These are phyloP conservation scores for Rostratula benghalensis DNA, from an alignment of 2,113 vertebrate genomes.

Conservation along the genomic window DNA sequence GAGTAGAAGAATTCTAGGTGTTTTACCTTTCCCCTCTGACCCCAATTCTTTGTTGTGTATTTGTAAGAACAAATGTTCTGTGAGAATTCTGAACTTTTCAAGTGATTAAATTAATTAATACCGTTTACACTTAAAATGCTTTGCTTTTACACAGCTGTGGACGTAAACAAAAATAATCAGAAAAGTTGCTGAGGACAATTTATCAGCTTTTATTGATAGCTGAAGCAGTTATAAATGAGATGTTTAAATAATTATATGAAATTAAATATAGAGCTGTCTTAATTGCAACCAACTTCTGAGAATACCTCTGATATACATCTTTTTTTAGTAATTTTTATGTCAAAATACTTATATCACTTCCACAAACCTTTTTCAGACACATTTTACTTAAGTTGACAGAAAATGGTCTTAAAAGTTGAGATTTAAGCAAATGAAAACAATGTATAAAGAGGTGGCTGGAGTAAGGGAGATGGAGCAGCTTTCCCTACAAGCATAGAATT, in stretches of 20 bases:
- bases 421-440: neutral
- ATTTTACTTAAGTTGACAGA: neutral
- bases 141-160: neutral
- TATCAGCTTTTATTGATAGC: neutral
- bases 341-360: neutral
- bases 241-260: neutral
- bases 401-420: neutral
- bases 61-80: neutral
- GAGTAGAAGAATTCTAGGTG: neutral
- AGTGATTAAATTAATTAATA: neutral
- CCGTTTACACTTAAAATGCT: neutral
- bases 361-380: neutral
- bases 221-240: neutral
- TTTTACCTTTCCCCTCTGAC: neutral
- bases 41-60: neutral
- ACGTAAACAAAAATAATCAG: neutral
- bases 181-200: neutral
- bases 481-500: neutral
- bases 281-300: neutral
- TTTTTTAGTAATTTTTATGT: neutral
- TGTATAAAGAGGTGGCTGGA: neutral
- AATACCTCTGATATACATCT: neutral
- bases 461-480: neutral
- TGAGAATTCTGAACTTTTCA: neutral
- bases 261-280: neutral